Conservation (phyloP, 2,888 invertebrate genomes). For the Athrips mouffetella region DNA sequence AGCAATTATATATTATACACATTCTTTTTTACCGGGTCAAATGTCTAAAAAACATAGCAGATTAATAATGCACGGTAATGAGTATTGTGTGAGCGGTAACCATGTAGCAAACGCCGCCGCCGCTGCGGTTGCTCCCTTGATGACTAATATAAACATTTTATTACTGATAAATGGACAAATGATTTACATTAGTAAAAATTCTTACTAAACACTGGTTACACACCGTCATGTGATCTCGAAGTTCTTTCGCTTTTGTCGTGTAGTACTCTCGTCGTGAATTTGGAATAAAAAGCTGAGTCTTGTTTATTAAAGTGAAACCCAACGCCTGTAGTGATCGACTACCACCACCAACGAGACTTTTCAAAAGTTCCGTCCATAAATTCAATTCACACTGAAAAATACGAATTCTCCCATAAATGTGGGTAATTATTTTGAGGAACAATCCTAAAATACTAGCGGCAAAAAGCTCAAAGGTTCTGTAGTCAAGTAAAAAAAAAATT, state of each 20-base stretch:
- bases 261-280: constrained; percentile 41
- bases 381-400: constrained; percentile 52
- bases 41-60: no score
- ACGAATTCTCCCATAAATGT: constrained; percentile 3
- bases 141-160: no score
- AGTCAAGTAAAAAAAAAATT: neutral
- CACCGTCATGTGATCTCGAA: constrained; percentile 61
- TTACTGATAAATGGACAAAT: no score
- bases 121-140: no score
- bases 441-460: constrained; percentile 6
- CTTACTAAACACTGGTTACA: neutral
- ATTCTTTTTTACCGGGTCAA: no score
- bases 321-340: constrained; percentile 68
- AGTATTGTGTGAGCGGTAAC: no score
- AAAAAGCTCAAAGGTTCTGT: constrained; percentile 7
- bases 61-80: no score
- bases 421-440: neutral
- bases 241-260: constrained; percentile 36
- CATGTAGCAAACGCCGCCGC: no score
- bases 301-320: constrained; percentile 60
- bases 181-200: neutral
- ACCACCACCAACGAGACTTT: constrained; percentile 46
- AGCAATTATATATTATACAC: no score
- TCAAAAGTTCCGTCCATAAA: constrained; percentile 49
- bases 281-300: constrained; percentile 60